A percentile compares a stretch with the other conserved stretches of the same genome.
These are phyloP conservation scores for Trididemnum nubilum DNA, from an alignment of 23 tunicate genomes.

Conservation along the genomic window DNA sequence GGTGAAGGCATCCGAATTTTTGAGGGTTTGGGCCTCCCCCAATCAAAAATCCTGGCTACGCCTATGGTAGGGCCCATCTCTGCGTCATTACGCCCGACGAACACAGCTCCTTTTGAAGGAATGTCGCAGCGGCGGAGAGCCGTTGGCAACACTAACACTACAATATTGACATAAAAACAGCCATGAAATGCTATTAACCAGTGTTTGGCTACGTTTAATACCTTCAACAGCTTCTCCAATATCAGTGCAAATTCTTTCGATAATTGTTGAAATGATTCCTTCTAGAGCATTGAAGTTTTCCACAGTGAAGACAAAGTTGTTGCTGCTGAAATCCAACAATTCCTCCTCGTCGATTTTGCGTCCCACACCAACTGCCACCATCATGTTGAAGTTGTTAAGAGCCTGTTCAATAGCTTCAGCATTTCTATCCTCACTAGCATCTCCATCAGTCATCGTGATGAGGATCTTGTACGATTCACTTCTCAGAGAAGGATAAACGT, in stretches of 20 bases:
- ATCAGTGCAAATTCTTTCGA: conserved; percentile 59
- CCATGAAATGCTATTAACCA: no score
- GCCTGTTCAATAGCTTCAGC: conserved; percentile 66
- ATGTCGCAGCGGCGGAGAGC: no score
- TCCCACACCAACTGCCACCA: conserved; percentile 90
- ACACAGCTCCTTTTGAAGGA: no score
- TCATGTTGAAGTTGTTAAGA: conserved; percentile 49
- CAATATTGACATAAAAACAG: no score
- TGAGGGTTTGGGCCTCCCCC: no score
- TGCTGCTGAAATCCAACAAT: conserved; percentile 61
- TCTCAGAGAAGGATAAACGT: conserved; percentile 59
- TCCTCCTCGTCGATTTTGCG: conserved; percentile 44
- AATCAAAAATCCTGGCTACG: no score
- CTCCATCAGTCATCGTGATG: conserved; percentile 92
- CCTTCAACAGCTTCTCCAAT: conserved; percentile 25
- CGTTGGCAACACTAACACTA: no score
- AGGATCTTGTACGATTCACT: conserved; percentile 61
- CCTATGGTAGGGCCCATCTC: no score
- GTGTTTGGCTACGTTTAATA: no score
- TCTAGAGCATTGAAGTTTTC: conserved; percentile 61
- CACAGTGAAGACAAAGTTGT: conserved; percentile 40
- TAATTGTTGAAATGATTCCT: conserved; percentile 50
- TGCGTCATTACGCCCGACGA: no score
- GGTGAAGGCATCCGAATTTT: no score
- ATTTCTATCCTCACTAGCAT: conserved; percentile 78